Base-by-base conservation (phyloP, 2,888 invertebrate genomes). In the Ceriagrion tenellum region DNA sequence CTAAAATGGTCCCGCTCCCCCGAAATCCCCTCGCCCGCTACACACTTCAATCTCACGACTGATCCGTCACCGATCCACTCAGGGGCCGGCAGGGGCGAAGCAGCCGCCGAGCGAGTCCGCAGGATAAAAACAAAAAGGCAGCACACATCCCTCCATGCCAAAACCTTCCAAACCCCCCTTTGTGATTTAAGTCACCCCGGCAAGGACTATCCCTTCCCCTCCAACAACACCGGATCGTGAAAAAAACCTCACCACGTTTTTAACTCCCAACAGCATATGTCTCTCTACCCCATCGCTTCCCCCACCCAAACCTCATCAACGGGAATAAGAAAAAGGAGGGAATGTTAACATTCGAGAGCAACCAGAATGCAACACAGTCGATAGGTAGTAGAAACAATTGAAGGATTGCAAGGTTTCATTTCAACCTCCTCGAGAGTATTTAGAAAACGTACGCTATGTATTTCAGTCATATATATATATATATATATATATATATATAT, bases 11-110 rank as follows among this genome's bases (percentile, higher is more conserved):
- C 47, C 55, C 89, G n/a, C 0, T 40, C 35, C 47, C 88, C 20
- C 40, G 47, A 89, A 89, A 81, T 81, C 81, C 74, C 55, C 89
- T 8, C 89, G 8, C 16, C 55, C 89, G 81, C 81, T 20, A 89
- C 89, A 55, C 55, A 55, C 89, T 89, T 55, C 89, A 89, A 89
- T 89, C 89, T 89, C 89, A 89, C 89, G 55, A n/a, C 89, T 55
- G 47, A 89, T 89, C 47, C 89, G 55, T 55, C 89, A 89, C 89
- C 55, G 55, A 55, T 55, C 47, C 89, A 47, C 89, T 89, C 55
- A 55, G 55, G 55, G 26, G 89, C 81, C 69, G 69, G 26, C 0
- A 69, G 10, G 81, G 35, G 35, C 16, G 26, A 23, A 47, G 47
- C 47, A 47, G 47, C 47, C 69, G 69, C 16, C 16, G 1, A 12